These are phyloP conservation scores for Marasmarcha lunaedactyla DNA, from an alignment of 2,888 invertebrate genomes.

Conservation along the genomic window DNA sequence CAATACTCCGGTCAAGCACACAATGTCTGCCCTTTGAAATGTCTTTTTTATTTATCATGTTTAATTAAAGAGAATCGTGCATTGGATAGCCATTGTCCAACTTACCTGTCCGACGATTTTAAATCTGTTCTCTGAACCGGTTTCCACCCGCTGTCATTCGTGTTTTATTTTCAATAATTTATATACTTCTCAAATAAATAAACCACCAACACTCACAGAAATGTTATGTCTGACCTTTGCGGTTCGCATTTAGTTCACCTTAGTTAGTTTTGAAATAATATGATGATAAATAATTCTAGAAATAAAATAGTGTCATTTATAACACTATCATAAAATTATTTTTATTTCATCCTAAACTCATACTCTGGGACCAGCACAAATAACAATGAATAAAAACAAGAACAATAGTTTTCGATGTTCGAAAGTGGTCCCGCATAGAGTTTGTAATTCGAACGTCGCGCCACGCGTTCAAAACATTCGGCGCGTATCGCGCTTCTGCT, in stretches of 20 bases:
- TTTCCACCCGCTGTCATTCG: constrained; percentile 34
- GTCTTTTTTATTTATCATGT: constrained; percentile 48
- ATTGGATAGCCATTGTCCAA: constrained; percentile 52
- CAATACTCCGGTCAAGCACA: background rate
- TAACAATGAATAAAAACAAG: too few relatives aligned
- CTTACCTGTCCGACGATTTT: constrained; percentile 54
- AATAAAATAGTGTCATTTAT: too few relatives aligned
- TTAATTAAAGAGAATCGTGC: constrained; percentile 57
- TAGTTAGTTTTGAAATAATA: too few relatives aligned
- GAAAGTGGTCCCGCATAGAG: too few relatives aligned
- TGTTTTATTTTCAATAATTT: constrained; percentile 50
- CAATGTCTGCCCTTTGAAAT: constrained; percentile 11
- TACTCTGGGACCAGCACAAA: too few relatives aligned
- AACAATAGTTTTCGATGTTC: too few relatives aligned
- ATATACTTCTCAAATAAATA: constrained; percentile 40
- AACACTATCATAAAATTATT: too few relatives aligned
- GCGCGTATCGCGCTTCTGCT: constrained; percentile 46
- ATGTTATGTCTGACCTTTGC: constrained; percentile 13
- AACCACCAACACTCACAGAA: constrained; percentile 34
- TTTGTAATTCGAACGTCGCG: constrained; percentile 30
- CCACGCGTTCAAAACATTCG: constrained; percentile 41
- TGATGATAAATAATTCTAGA: too few relatives aligned
- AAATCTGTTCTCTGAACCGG: constrained; percentile 42
- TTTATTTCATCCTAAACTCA: too few relatives aligned
- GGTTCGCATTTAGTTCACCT: too few relatives aligned